phyloP scores from a whole-genome alignment of 1,140 invertebrate genomes.

The Lepidurus arcticus region DNA sequence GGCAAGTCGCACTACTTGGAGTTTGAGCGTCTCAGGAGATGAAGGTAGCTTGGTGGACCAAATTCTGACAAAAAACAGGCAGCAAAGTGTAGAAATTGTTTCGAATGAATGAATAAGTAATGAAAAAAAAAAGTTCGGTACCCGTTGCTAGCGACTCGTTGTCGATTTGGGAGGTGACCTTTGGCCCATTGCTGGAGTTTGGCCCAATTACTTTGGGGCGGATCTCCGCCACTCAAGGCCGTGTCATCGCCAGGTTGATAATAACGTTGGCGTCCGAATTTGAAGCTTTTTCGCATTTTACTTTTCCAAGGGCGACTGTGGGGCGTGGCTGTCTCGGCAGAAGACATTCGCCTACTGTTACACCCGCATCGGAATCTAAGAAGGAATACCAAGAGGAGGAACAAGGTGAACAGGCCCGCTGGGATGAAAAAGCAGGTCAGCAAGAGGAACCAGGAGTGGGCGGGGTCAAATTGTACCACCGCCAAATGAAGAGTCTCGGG shows the following conservation, averaged over 20 bases:
- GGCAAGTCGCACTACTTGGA: constrained; percentile 3
- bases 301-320: not conserved
- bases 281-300: not conserved
- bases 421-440: constrained; percentile 24
- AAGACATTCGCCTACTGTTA: not conserved
- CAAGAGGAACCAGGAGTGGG: constrained; percentile 10
- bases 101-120: not conserved
- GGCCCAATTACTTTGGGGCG: not conserved
- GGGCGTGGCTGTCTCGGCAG: not conserved
- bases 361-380: not conserved
- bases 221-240: not conserved
- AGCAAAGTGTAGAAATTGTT: not conserved
- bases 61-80: not conserved
- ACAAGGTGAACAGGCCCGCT: constrained; percentile 23
- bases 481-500: constrained; percentile 2
- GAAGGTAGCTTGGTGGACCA: not conserved
- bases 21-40: not conserved
- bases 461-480: constrained; percentile 26
- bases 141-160: constrained; percentile 12
- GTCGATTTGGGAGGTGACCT: not conserved
- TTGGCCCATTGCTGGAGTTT: constrained; percentile 8
- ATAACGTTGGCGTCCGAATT: not conserved
- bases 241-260: not conserved
- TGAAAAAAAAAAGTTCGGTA: not conserved
- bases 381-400: constrained; percentile 18